These are phyloP conservation scores for Petrolisthes manimaculis DNA, from an alignment of 2,888 invertebrate species.

Conservation along the genomic window DNA sequence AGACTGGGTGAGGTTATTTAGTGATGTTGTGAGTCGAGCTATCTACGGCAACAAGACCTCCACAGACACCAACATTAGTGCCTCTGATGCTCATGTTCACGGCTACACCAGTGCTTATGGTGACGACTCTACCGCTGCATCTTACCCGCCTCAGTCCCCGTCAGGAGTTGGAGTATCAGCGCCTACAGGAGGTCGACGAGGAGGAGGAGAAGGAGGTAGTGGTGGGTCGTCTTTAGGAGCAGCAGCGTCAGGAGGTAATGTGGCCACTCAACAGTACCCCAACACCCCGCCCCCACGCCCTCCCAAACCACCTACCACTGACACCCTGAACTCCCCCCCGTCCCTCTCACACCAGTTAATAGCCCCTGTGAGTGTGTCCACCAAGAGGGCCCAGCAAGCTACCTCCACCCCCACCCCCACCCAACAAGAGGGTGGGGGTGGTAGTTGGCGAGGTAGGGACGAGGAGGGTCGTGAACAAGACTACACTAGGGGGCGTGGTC, in stretches of 20 bases:
- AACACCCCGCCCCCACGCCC: neutral
- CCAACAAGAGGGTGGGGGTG: neutral
- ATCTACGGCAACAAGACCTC: slow-evolving; percentile 28
- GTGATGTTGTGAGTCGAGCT: slow-evolving; percentile 39
- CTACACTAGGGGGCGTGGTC: too few species aligned
- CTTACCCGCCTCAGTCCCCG: too few species aligned
- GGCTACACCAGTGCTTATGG: too few species aligned
- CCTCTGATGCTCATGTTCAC: too few species aligned
- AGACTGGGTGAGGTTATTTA: slow-evolving; percentile 38
- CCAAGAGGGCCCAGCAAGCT: neutral
- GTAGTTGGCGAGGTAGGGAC: slow-evolving; percentile 3
- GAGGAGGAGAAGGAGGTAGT: too few species aligned
- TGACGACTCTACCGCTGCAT: too few species aligned
- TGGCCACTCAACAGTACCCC: neutral
- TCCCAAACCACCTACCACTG: neutral
- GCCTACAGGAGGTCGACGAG: too few species aligned
- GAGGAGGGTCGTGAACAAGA: too few species aligned
- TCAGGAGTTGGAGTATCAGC: too few species aligned
- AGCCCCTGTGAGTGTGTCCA: neutral
- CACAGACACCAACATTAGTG: neutral
- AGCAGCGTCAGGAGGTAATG: neutral
- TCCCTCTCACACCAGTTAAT: too few species aligned
- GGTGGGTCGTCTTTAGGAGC: neutral
- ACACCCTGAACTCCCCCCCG: neutral
- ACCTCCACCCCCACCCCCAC: neutral